Evolutionary conservation across 1,140 invertebrate species (phyloP).

Genomic region (Varroa destructor): DNA sequence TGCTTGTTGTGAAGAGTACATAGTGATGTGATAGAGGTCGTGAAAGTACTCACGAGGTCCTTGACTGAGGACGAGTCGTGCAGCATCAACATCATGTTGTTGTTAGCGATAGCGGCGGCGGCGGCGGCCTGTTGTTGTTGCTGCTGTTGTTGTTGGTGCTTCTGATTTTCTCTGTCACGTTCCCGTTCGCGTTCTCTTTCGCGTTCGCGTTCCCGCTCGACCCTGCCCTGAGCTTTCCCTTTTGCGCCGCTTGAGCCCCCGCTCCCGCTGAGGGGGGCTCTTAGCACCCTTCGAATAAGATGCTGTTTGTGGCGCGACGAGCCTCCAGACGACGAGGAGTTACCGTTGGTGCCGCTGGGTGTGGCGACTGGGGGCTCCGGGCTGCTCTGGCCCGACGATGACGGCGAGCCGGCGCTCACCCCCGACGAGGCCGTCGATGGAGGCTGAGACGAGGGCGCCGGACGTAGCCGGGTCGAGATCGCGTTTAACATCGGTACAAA

Average conservation of each 20-base stretch:
- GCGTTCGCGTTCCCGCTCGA: neutral
- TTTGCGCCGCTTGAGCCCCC: slow-evolving; percentile 16
- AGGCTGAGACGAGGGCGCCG: slow-evolving; percentile 17
- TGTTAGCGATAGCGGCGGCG: neutral
- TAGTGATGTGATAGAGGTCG: neutral
- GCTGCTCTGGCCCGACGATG: slow-evolving; percentile 26
- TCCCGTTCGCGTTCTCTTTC: too few relatives aligned
- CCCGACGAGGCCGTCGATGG: slow-evolving; percentile 28
- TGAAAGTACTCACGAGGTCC: slow-evolving; percentile 14
- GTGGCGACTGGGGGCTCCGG: slow-evolving; percentile 11
- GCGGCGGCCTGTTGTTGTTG: slow-evolving; percentile 7
- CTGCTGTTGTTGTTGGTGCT: neutral
- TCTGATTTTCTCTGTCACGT: too few relatives aligned
- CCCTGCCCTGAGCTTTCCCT: slow-evolving; percentile 12
- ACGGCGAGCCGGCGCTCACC: slow-evolving; percentile 25
- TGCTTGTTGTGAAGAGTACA: neutral
- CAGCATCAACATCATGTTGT: neutral
- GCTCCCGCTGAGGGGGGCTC: slow-evolving; percentile 11
- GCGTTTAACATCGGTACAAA: slow-evolving; percentile 7
- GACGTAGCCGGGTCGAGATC: slow-evolving; percentile 17
- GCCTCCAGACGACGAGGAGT: too few relatives aligned
- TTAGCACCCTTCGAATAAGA: slow-evolving; percentile 24
- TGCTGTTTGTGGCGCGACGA: slow-evolving; percentile 14
- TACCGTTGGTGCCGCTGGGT: neutral
- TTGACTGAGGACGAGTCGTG: slow-evolving; percentile 25